Base-by-base conservation (phyloP, 37 sponge, comb jelly and placozoan species). In the Amphimedon queenslandica region DNA sequence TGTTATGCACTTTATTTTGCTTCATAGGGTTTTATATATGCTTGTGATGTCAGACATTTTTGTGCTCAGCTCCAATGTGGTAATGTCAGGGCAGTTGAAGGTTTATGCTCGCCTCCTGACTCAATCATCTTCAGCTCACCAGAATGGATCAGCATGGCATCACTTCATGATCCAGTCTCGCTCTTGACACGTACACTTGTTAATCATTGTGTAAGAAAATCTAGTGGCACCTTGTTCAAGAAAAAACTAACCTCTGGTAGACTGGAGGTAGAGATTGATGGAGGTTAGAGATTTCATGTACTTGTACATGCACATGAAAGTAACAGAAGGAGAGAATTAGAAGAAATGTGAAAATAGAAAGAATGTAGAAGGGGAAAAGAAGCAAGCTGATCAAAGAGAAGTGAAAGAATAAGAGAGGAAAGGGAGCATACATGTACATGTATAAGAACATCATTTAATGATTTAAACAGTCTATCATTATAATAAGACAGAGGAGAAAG, bases 31-130 rank as follows among this genome's bases (percentile, higher is more conserved):
- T 68, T 78, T 53, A 37, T 87, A 10, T 67, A 77, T 77, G 88
- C 88, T 3, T 71, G 66, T 57, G 88, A 87, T 33, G 78, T 87
- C 0, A 61, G 88, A 2, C 88, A 77, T 55, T 81, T 81, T 37
- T 87, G 88, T 57, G 42, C 42, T 5, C 82, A 81, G 78, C 38
- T 87, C 42, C 33, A 40, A 42, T 18, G 29, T 4, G 88, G 88
- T 4, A 81, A 81, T 57, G 88, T 87, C 24, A 72, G 88, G 0
- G 28, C 66, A 1, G 23, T 87, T 4, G 88, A 87, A 55, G 88
- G 78, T 10, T 58, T 87, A 58, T 77, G 73, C 58, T 32, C 60
- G 38, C 78, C 82, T 23, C 88, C 77, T 4, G 78, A 87, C 60
- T 39, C 53, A 36, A 39, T 81, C 20, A 34, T 87, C 3, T 25